A percentile compares a stretch with the other conserved stretches of the same genome.
Evolutionary conservation across 2,888 invertebrate species (phyloP).

Genomic region (Sesamia inferens): DNA sequence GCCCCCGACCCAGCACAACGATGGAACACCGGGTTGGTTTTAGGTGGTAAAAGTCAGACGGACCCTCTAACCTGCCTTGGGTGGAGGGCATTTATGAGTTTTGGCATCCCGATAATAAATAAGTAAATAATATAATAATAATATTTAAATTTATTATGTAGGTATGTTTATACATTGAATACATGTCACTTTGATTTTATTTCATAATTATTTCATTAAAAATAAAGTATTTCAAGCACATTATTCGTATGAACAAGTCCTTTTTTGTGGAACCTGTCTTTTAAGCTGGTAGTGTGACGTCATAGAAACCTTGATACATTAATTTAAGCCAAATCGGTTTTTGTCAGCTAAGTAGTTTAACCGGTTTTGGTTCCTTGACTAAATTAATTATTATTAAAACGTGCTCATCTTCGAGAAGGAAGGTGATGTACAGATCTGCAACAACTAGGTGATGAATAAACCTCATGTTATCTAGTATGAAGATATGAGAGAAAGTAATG

Average conservation of each 20-base stretch:
- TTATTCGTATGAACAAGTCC: constrained; percentile 14
- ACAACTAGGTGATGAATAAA: no score
- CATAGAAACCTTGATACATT: constrained; percentile 29
- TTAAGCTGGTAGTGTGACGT: constrained; percentile 11
- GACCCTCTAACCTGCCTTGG: no score
- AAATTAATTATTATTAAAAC: background rate
- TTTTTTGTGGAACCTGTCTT: constrained; percentile 25
- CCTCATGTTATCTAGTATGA: no score
- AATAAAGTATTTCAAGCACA: background rate
- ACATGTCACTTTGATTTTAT: background rate
- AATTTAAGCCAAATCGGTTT: background rate
- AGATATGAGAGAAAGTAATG: no score
- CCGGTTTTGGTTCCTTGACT: background rate
- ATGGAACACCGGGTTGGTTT: no score
- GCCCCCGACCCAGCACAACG: no score
- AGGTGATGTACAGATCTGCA: no score
- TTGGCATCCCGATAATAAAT: no score
- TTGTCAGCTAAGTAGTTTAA: background rate
- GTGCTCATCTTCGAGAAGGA: no score
- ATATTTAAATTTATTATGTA: background rate
- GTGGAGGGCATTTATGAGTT: no score
- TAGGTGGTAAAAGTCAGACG: no score
- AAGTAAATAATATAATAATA: no score
- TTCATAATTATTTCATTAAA: background rate
- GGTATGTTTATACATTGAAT: background rate